Conservation (phyloP, 2,113 vertebrate genomes). For the Halichoeres trimaculatus region DNA sequence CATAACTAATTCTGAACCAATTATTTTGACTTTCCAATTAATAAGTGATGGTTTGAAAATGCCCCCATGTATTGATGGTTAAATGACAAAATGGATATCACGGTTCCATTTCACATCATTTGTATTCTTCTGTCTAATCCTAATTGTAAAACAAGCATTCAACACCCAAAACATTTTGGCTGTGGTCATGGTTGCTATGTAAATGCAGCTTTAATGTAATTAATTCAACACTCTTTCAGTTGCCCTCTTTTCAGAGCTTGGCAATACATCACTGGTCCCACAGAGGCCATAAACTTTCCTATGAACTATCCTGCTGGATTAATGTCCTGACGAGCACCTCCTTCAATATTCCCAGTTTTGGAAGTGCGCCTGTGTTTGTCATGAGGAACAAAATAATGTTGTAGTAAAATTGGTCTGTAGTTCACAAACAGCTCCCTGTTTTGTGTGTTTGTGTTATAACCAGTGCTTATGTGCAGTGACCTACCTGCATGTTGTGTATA, state of each 20-base stretch:
- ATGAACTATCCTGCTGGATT: slow-evolving; percentile 35
- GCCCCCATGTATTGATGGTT: slow-evolving; percentile 11
- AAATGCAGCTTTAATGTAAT: slow-evolving; percentile 61
- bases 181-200: slow-evolving; percentile 38
- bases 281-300: slow-evolving; percentile 38
- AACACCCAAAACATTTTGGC: slow-evolving; percentile 50
- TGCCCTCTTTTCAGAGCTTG: slow-evolving; percentile 44
- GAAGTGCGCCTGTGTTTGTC: background rate
- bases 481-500: slow-evolving; percentile 49
- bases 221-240: slow-evolving; percentile 57
- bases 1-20: background rate
- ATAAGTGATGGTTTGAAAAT: slow-evolving; percentile 22
- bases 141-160: slow-evolving; percentile 56
- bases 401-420: slow-evolving; percentile 14
- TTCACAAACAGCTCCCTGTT: slow-evolving; percentile 34
- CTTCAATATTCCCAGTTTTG: slow-evolving; percentile 33
- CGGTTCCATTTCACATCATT: slow-evolving; percentile 42
- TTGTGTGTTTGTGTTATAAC: slow-evolving; percentile 38
- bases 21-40: background rate
- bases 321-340: slow-evolving; percentile 39
- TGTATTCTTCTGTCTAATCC: slow-evolving; percentile 39
- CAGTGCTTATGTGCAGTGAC: slow-evolving; percentile 35
- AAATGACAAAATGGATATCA: slow-evolving; percentile 42
- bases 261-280: slow-evolving; percentile 50
- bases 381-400: slow-evolving; percentile 3